A percentile compares a stretch with the other conserved stretches of the same genome.
phyloP scores from a whole-genome alignment of 1,140 invertebrate species.

The Penaeus chinensis region DNA sequence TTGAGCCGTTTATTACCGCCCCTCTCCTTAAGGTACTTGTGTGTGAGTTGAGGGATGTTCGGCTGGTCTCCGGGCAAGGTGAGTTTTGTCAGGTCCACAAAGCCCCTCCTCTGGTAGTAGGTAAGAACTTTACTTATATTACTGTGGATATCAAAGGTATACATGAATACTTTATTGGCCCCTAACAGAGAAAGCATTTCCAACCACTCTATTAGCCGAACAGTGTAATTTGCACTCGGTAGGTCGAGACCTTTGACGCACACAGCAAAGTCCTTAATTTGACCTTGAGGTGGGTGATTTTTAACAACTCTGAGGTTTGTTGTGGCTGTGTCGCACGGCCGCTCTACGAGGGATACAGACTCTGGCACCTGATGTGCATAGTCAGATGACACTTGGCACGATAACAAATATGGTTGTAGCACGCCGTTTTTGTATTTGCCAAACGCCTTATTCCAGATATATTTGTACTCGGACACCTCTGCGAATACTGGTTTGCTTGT shows the following conservation, averaged over 20 bases:
- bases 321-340: constrained; percentile 83
- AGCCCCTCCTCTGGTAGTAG: constrained; percentile 81
- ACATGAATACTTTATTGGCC: constrained; percentile 92
- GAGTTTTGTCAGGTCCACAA: constrained; percentile 85
- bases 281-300: constrained; percentile 73
- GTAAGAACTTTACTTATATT: constrained; percentile 89
- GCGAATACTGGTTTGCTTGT: constrained; percentile 83
- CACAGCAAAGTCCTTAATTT: constrained; percentile 87
- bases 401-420: constrained; percentile 90
- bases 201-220: constrained; percentile 92
- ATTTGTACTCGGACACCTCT: constrained; percentile 86
- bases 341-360: constrained; percentile 87
- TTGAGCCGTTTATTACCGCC: constrained; percentile 91
- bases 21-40: constrained; percentile 85
- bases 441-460: constrained; percentile 95
- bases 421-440: constrained; percentile 93
- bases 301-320: constrained; percentile 89
- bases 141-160: constrained; percentile 89
- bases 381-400: constrained; percentile 80
- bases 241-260: constrained; percentile 96
- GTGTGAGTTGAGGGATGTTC: constrained; percentile 87
- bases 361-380: constrained; percentile 75
- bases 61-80: constrained; percentile 92
- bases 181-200: constrained; percentile 87
- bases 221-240: constrained; percentile 88